Percentiles rank a stretch among this genome's conserved stretches.
These are phyloP conservation scores for Chaetodon trifascialis DNA, from an alignment of 2,113 vertebrate genomes.

Conservation along the genomic window DNA sequence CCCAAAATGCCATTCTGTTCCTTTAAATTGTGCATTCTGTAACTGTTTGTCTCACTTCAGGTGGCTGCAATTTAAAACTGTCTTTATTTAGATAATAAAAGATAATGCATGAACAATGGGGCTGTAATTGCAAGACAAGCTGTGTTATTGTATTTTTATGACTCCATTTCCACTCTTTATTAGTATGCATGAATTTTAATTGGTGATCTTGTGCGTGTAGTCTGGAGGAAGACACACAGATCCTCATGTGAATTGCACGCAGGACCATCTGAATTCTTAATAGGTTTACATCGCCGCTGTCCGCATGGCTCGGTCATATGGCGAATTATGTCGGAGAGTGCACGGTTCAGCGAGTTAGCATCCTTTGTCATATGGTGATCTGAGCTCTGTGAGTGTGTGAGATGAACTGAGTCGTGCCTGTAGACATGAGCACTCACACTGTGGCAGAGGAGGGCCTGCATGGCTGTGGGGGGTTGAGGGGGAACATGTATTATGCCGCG, in stretches of 20 bases:
- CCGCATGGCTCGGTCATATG: slow-evolving; percentile 51
- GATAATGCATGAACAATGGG: neutral
- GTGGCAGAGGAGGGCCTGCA: slow-evolving; percentile 29
- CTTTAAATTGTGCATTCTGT: neutral
- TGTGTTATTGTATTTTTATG: slow-evolving; percentile 8
- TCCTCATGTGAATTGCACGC: slow-evolving; percentile 8
- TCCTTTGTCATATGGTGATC: slow-evolving; percentile 58
- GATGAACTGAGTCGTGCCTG: slow-evolving; percentile 39
- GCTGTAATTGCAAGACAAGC: slow-evolving; percentile 7
- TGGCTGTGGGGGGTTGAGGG: slow-evolving; percentile 15
- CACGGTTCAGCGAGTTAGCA: slow-evolving; percentile 57
- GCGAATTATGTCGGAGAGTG: slow-evolving; percentile 38
- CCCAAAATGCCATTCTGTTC: neutral
- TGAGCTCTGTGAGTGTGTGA: slow-evolving; percentile 50
- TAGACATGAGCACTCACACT: slow-evolving; percentile 26
- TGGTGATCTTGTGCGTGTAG: slow-evolving; percentile 16
- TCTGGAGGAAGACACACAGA: slow-evolving; percentile 23
- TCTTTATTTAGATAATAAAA: slow-evolving; percentile 8
- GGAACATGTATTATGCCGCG: slow-evolving; percentile 6
- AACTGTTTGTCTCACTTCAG: neutral
- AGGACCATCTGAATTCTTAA: slow-evolving; percentile 26
- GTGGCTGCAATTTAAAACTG: neutral
- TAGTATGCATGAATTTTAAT: neutral
- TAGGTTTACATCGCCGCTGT: slow-evolving; percentile 45
- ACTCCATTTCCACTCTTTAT: slow-evolving; percentile 5